Evolutionary conservation across 2,888 invertebrate genomes (phyloP).

Genomic region (Chrysolina haemoptera): DNA sequence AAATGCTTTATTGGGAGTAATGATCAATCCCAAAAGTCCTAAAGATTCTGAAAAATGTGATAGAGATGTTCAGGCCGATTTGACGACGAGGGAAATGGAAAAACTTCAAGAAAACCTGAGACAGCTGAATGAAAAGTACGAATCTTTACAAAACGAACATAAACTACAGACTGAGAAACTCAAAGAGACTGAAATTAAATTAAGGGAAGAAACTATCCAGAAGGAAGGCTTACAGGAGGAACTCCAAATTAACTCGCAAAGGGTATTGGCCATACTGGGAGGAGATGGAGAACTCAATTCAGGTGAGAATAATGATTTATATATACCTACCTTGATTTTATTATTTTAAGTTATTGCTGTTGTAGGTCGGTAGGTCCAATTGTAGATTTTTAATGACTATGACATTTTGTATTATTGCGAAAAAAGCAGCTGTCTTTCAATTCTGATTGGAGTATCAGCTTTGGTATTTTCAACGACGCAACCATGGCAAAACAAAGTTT

Average conservation of each 20-base stretch:
- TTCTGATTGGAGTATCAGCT: too few species aligned
- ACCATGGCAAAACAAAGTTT: too few species aligned
- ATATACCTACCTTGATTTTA: neutral
- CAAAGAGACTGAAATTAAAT: constrained; percentile 73
- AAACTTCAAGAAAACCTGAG: constrained; percentile 75
- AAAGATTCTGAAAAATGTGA: constrained; percentile 63
- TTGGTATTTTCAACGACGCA: too few species aligned
- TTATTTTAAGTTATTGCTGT: too few species aligned
- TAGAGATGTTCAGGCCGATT: constrained; percentile 70
- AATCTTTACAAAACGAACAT: constrained; percentile 71
- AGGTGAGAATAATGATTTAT: constrained; percentile 12
- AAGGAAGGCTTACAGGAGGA: constrained; percentile 83
- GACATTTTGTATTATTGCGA: too few species aligned
- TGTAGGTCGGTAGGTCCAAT: too few species aligned
- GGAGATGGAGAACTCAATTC: constrained; percentile 73
- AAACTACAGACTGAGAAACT: constrained; percentile 69
- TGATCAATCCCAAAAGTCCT: constrained; percentile 61
- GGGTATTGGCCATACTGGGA: constrained; percentile 77
- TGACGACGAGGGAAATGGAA: constrained; percentile 77
- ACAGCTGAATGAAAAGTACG: constrained; percentile 75
- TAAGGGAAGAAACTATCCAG: constrained; percentile 81
- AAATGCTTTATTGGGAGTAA: constrained; percentile 78
- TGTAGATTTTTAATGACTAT: too few species aligned
- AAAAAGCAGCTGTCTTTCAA: too few species aligned
- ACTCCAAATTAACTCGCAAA: constrained; percentile 81